These are phyloP conservation scores for Phocoena sinus DNA, from an alignment of 2,113 vertebrate genomes.

Conservation along the genomic window DNA sequence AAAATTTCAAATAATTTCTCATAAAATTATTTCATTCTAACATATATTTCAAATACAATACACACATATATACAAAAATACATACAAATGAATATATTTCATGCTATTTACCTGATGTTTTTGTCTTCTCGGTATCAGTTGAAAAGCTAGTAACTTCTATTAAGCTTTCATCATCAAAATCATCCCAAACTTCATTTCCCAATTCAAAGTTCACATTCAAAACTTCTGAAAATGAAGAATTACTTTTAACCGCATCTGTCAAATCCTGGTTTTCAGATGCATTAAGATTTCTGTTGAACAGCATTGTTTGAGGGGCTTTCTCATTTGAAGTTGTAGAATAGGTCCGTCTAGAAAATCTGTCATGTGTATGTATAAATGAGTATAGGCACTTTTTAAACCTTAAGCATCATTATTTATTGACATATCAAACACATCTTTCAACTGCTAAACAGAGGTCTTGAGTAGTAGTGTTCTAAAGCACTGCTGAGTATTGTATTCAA, in stretches of 20 bases:
- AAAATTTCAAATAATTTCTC: slow-evolving; percentile 32
- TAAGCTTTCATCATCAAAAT: slow-evolving; percentile 88
- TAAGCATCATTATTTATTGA: slow-evolving; percentile 9
- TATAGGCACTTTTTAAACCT: slow-evolving; percentile 1
- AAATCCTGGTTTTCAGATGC: slow-evolving; percentile 54
- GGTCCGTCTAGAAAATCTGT: slow-evolving; percentile 73
- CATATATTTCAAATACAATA: neutral
- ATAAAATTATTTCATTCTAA: slow-evolving; percentile 41
- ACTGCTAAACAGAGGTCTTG: slow-evolving; percentile 32
- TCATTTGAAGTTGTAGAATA: slow-evolving; percentile 56
- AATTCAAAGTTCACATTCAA: slow-evolving; percentile 87
- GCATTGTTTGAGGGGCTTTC: slow-evolving; percentile 38
- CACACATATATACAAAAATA: neutral
- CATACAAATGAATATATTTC: neutral
- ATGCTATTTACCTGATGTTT: slow-evolving; percentile 74
- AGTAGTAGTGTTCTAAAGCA: slow-evolving; percentile 40
- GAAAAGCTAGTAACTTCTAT: slow-evolving; percentile 77
- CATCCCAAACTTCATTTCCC: slow-evolving; percentile 90
- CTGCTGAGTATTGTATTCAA: neutral
- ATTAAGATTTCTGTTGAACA: slow-evolving; percentile 50
- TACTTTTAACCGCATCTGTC: slow-evolving; percentile 63
- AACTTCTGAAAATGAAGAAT: slow-evolving; percentile 72
- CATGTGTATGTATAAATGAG: slow-evolving; percentile 35
- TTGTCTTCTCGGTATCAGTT: slow-evolving; percentile 45
- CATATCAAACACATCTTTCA: slow-evolving; percentile 31